These are phyloP conservation scores for Vanessa tameamea DNA, from an alignment of 1,140 invertebrate species.

Conservation along the genomic window DNA sequence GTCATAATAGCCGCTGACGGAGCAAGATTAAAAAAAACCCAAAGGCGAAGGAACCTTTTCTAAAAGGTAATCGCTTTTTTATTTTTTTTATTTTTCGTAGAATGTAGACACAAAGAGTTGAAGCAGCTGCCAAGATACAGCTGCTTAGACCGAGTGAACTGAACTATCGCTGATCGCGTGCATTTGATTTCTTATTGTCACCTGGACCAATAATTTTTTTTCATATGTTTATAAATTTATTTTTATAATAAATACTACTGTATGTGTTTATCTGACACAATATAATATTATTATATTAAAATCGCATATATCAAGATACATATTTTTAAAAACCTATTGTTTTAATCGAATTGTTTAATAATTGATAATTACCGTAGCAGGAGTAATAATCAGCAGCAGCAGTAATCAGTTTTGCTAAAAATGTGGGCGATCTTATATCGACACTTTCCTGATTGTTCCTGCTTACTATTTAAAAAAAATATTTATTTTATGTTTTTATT, in stretches of 20 bases:
- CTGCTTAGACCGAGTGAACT: conserved; percentile 42
- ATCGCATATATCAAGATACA: no score
- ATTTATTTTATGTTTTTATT: no score
- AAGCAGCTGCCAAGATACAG: conserved; percentile 67
- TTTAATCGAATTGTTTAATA: no score
- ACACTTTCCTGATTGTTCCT: no score
- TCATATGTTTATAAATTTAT: conserved; percentile 3
- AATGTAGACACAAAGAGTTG: conserved; percentile 66
- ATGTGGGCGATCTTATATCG: no score
- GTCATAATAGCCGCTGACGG: conserved; percentile 62
- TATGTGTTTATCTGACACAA: no score
- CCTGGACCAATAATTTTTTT: conserved; percentile 32
- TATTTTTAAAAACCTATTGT: no score
- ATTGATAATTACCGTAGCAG: no score
- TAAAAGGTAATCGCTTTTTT: conserved; percentile 71
- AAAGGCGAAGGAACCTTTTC: conserved; percentile 66
- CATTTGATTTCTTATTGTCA: conserved; percentile 49
- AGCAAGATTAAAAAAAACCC: conserved; percentile 57
- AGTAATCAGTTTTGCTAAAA: no score
- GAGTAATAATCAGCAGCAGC: no score
- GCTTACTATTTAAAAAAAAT: no score
- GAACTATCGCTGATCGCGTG: conserved; percentile 34
- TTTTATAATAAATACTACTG: not conserved
- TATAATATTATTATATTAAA: no score
- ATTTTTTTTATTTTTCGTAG: conserved; percentile 63